phyloP scores from a whole-genome alignment of 2,888 invertebrate genomes.

The Podabrus alpinus region DNA sequence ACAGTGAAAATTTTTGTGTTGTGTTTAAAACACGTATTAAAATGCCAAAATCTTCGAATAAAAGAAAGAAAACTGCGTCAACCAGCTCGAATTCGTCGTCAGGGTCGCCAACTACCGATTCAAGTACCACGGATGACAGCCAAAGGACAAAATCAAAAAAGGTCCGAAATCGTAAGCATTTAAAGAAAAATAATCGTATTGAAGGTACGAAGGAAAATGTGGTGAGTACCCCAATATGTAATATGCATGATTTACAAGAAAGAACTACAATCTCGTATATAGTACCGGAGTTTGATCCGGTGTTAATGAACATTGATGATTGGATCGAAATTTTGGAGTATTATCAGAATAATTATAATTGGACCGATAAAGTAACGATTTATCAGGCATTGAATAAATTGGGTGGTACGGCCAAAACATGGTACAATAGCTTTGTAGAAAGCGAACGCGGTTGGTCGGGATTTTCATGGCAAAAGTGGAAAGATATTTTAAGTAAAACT shows the following conservation, averaged over 20 bases:
- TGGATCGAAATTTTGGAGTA: slow-evolving; percentile 28
- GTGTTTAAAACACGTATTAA: too few relatives aligned
- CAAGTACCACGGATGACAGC: too few relatives aligned
- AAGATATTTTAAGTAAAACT: slow-evolving; percentile 10
- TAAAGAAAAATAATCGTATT: too few relatives aligned
- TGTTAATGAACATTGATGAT: slow-evolving; percentile 3
- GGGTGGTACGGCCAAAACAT: slow-evolving; percentile 11
- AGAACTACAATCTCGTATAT: not conserved
- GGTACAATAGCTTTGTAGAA: slow-evolving; percentile 29
- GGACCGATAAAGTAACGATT: slow-evolving; percentile 13
- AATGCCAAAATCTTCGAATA: too few relatives aligned
- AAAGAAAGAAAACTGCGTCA: too few relatives aligned
- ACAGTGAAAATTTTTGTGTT: too few relatives aligned
- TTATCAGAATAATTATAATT: slow-evolving; percentile 11
- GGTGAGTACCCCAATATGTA: too few relatives aligned
- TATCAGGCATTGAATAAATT: slow-evolving; percentile 28
- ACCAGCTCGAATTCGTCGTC: too few relatives aligned
- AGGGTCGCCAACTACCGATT: too few relatives aligned
- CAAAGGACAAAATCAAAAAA: too few relatives aligned
- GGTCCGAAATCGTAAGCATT: too few relatives aligned
- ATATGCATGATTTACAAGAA: not conserved
- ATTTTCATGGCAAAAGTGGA: slow-evolving; percentile 28
- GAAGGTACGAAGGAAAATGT: too few relatives aligned
- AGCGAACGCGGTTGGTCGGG: slow-evolving; percentile 20
- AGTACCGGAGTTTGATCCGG: slow-evolving; percentile 24